Evolutionary conservation across 2,113 vertebrate species (phyloP), one percentile per base, ranked within the genome.

Genomic region (Prunella himalayana): DNA sequence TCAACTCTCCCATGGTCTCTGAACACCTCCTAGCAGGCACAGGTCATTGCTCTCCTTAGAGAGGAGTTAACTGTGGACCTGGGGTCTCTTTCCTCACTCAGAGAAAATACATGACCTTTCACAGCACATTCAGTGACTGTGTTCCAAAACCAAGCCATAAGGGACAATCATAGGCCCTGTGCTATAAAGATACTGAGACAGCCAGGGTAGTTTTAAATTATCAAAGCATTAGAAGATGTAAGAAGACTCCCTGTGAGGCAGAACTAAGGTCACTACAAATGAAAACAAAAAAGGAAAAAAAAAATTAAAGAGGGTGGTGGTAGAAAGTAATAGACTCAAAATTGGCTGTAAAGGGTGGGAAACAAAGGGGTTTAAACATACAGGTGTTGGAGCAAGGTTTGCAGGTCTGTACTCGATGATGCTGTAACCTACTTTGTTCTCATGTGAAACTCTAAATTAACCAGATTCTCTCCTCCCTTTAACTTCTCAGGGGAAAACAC

Each of bases 271-370:
- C 20, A 49, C 18, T 27, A 76, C 10, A 59, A 68, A 11, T 33
- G 5, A 66, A 56, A 51, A 20, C 10, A 22, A 19, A 28, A 21
- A 22, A 2, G 1, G 5, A 1, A 14, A 17, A 25, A 4, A 13
- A 20, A 28, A 18, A 17, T 11, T 27, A 2, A 4, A n/a, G 15
- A 22, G 2, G 5, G 15, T 10, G 9, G 35, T 7, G 4, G 27
- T 27, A 3, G 51, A 68, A 73, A 76, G 41, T 42, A 66, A 63
- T 2, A 59, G 45, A 59, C 44, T 41, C 44, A 37, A 24, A 76
- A 68, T 1, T 5, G 4, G 22, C 31, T 21, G 6, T 10, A 12
- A 1, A 2, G 42, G 14, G 14, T n/a, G 10, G 19, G 9, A 90
- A 80, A 68, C 7, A 50, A 82, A 82, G 23, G 10, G 19, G 15